Base-by-base conservation (phyloP, 2,888 invertebrate genomes). In the Crioceris asparagi region DNA sequence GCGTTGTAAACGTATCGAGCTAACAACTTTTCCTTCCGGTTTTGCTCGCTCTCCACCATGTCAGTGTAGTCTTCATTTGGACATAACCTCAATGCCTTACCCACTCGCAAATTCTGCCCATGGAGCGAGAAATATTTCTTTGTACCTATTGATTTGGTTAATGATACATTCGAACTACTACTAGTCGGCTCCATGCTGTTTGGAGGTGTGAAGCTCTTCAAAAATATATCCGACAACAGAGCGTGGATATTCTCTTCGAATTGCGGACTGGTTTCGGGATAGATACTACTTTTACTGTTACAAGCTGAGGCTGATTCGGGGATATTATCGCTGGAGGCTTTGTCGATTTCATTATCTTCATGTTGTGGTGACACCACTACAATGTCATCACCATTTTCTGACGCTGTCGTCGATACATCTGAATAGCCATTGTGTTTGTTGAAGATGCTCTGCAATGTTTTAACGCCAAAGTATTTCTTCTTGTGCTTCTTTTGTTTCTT, bases 401-500 rank as follows among this genome's bases (percentile, higher is more conserved):
- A 65, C 29, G 62, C 64, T 3, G 64, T 63, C 17, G 61, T 66
- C 2, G 65, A 65, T 19, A 66, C 56, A 51, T 66, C 66, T 3
- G 66, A 66, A 44, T 65, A 65, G 6, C 64, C 65, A 35, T 61
- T 62, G 41, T 60, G 59, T 39, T 59, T 62, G 43, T 58, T 63
- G 48, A 67, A 67, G 43, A 66, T 66, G 38, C 61, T 62, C 32
- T 64, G 64, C 15, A 65, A 46, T 3, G 65, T 62, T 51, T 65
- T 69, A 55, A 74, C 74, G 55, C 68, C 70, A 62, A 70, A 67
- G 27, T 65, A 57, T 44, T 59, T 61, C 64, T 72, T 62, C 64
- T 57, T 68, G 47, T 43, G 55, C 47, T 52, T 60, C 64, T 53
- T 55, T 29, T 70, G 67, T 17, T 60, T 51, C 39, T 64, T 64